A percentile compares a stretch with the other conserved stretches of the same genome.
Evolutionary conservation across 2,797 vertebrate genomes (phyloP).

Genomic region (Gymnothorax javanicus): DNA sequence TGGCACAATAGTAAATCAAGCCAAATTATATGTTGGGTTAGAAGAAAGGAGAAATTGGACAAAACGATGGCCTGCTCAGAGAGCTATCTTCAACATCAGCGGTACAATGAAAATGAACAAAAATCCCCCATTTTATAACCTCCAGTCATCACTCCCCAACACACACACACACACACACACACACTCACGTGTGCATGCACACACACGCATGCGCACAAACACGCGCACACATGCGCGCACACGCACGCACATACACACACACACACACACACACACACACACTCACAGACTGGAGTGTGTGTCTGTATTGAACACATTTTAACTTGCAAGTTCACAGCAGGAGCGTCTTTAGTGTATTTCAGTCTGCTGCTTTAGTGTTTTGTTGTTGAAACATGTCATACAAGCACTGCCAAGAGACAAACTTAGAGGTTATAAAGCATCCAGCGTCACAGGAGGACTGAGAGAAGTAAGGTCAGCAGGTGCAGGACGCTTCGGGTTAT

Average conservation of each 20-base stretch:
- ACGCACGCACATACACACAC: no score
- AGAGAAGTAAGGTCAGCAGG: background rate
- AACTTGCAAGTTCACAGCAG: background rate
- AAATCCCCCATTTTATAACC: background rate
- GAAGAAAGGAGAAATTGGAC: background rate
- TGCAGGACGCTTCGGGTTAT: background rate
- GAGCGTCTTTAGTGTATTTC: constrained; percentile 9
- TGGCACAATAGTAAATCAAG: background rate
- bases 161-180: no score
- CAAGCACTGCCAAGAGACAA: constrained; percentile 10
- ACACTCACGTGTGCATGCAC: no score
- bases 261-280: no score
- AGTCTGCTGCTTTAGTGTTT: constrained; percentile 23
- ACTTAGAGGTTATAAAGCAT: constrained; percentile 30
- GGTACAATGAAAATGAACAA: background rate
- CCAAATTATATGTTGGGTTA: background rate
- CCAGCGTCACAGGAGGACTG: constrained; percentile 16
- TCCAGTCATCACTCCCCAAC: no score
- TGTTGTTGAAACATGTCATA: background rate
- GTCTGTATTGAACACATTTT: background rate
- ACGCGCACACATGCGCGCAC: no score
- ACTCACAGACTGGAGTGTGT: background rate
- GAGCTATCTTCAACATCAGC: background rate
- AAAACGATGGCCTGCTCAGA: background rate
- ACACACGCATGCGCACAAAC: no score